Evolutionary conservation across 2,797 vertebrate genomes (phyloP), one percentile per base, ranked within the genome.

Genomic region (Anguilla pacifica): DNA sequence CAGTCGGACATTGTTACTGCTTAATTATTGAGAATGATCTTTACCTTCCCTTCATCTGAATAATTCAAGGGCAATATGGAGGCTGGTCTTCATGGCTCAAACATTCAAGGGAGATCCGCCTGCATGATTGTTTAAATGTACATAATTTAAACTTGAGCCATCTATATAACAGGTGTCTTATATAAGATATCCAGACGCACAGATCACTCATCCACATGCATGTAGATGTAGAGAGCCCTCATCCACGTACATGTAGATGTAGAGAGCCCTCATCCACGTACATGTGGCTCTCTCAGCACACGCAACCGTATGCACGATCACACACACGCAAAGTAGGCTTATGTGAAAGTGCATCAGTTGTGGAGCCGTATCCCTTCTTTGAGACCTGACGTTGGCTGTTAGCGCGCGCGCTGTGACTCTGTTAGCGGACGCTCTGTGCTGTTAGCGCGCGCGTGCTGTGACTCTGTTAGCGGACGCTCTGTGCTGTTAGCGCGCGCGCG

Each of bases 11-110:
- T 83, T 35, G 79, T 83, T 83, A 59, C 53, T 43, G 10, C 55
- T 81, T 57, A 51, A 61, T 49, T 43, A 87, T 84, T 84, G 28
- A 81, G 35, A 83, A 61, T n/a, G 77, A 43, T 81, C 77, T 64
- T 67, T 81, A 43, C 53, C 51, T 39, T 83, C 46, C 10, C 74
- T 57, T 35, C 15, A 25, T 74, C 72, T 77, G 46, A 84, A 87
- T 87, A 57, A 87, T 87, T 74, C 28, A 88, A 15, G 28, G 10
- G n/a, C 43, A 31, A 77, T 43, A 28, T n/a, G 49, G 77, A 53
- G 53, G 55, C 59, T 19, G 17, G 55, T 19, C 53, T 39, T 28
- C 53, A 19, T 43, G 35, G 61, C 43, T 13, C 13, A 3, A 28
- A 39, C 57, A 46, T 59, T 28, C 31, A 83, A 74, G 31, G 57